Conservation (phyloP, 1,140 invertebrate genomes). For the Bombus waltoni region DNA sequence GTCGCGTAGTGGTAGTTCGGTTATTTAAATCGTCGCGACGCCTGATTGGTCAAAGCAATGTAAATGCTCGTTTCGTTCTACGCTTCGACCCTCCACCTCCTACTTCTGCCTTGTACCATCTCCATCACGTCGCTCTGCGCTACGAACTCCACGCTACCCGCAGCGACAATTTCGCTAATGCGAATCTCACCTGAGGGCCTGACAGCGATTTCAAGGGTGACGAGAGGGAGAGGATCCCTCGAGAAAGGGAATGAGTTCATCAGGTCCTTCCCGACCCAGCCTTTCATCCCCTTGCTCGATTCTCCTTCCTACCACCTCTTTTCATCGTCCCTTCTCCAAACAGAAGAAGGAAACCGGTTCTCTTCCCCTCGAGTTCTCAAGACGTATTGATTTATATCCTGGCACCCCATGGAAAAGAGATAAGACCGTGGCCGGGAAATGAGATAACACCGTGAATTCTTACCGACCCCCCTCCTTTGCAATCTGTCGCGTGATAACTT, state of each 20-base stretch:
- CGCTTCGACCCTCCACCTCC: neutral
- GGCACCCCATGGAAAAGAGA: slow-evolving; percentile 50
- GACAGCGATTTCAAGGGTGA: slow-evolving; percentile 48
- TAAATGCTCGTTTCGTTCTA: slow-evolving; percentile 61
- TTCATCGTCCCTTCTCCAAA: neutral
- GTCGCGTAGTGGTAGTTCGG: slow-evolving; percentile 52
- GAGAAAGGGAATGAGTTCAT: slow-evolving; percentile 30
- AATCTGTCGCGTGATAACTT: slow-evolving; percentile 51
- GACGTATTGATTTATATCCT: slow-evolving; percentile 68
- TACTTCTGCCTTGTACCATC: neutral
- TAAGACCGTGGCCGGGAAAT: slow-evolving; percentile 44
- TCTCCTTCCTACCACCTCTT: neutral
- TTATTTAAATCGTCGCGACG: slow-evolving; percentile 68
- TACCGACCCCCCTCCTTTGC: slow-evolving; percentile 10
- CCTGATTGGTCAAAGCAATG: slow-evolving; percentile 71
- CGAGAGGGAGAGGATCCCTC: slow-evolving; percentile 23
- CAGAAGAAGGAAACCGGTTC: neutral
- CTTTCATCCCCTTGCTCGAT: slow-evolving; percentile 32
- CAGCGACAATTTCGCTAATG: slow-evolving; percentile 69
- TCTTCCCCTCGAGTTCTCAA: slow-evolving; percentile 1
- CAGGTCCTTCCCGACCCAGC: slow-evolving; percentile 17
- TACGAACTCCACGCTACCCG: slow-evolving; percentile 29
- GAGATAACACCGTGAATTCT: slow-evolving; percentile 58
- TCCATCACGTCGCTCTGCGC: neutral
- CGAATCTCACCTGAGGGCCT: slow-evolving; percentile 64